Evolutionary conservation across 2,797 vertebrate species (phyloP), one percentile per base, ranked within the genome.

Genomic region (Amazona ochrocephala): DNA sequence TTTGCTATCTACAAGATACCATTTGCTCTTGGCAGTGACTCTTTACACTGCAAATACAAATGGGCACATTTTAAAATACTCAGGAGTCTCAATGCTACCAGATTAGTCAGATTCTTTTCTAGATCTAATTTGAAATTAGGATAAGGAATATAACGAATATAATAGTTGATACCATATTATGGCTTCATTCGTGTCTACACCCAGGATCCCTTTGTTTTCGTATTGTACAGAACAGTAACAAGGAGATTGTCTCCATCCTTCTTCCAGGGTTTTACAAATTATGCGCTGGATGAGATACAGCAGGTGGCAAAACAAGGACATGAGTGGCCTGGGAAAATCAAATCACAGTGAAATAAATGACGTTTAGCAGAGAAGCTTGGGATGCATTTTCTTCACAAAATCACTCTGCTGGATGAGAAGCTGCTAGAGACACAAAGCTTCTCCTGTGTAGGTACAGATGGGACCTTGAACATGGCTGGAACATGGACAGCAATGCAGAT

Each of bases 231-330:
- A 91, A n/a, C 58, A 86, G 42, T 72, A 86, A 78, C 39, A 78
- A 70, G 56, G 87, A 78, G 32, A 87, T 78, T 87, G 73, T 91
- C 54, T 94, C 62, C 66, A 66, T 88, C 70, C 44, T 90, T 93
- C 81, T 91, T 93, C 17, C 20, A n/a, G 66, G 66, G 39, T 65
- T 85, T 88, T 65, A 88, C 84, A 81, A 89, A 91, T 90, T 81
- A 53, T 72, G 14, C 47, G 39, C 62, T 86, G 82, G 48, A 76
- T 65, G 50, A 85, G 76, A 85, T 56, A 61, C 34, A 94, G 82
- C 79, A 94, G 79, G 83, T 95, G 66, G 83, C 62, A 85, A 85
- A 94, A 66, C 47, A 80, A 87, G 79, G 65, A 95, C 73, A 84
- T 41, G 48, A 56, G 20, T 60, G 47, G 78, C 18, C 11, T 73